phyloP scores from a whole-genome alignment of 2,113 vertebrate species.

The Cynocephalus volans region DNA sequence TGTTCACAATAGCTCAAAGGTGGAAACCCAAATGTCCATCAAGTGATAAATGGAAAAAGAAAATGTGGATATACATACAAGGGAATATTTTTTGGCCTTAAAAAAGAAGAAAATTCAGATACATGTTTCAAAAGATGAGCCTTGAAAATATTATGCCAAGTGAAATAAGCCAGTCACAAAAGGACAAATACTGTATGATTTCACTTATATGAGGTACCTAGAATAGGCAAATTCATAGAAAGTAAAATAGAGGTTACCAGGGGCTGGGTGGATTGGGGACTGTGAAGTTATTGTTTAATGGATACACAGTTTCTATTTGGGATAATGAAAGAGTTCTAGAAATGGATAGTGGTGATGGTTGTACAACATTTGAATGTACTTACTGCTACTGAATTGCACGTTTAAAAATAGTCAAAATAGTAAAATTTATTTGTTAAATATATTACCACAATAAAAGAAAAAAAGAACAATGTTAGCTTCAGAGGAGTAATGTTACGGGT shows the following conservation, averaged over 20 bases:
- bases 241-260: conserved; percentile 9
- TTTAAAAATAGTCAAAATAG: neutral
- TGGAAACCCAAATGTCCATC: neutral
- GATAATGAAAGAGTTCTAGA: neutral
- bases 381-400: neutral
- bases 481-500: neutral
- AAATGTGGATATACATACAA: neutral
- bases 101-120: neutral
- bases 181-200: conserved; percentile 31
- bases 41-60: neutral
- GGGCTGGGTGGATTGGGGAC: neutral
- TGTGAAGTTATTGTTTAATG: neutral
- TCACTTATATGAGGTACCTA: neutral
- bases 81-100: neutral
- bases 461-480: no score
- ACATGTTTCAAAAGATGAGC: neutral
- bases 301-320: neutral
- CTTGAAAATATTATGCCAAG: conserved; percentile 9
- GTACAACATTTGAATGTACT: neutral
- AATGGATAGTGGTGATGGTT: neutral
- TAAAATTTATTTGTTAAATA: neutral
- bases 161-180: conserved; percentile 26
- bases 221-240: neutral
- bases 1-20: neutral
- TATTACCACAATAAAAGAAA: neutral